Percentiles rank a stretch among this genome's conserved stretches.
Conservation (phyloP, 2,797 vertebrate species). For the Tapirus indicus region DNA sequence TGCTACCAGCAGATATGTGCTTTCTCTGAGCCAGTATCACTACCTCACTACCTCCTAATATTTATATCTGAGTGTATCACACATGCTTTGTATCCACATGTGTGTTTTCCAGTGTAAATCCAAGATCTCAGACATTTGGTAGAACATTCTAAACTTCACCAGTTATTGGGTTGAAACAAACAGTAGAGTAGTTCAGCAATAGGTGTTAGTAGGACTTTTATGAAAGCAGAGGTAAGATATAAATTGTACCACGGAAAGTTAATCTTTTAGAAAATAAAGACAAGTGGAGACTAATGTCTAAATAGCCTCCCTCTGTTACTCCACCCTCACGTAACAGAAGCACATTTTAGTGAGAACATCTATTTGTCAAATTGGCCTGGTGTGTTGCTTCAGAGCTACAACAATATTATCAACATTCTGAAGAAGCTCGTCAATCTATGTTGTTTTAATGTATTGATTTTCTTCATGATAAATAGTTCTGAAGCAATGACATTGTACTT, state of each 20-base stretch:
- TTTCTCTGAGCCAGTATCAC: neutral
- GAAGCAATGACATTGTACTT: neutral
- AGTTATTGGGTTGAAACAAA: neutral
- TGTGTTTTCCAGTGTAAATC: neutral
- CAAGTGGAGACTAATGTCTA: neutral
- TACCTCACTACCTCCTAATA: no score
- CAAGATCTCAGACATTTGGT: neutral
- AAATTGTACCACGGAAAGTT: neutral
- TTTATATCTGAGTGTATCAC: neutral
- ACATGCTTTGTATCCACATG: no score
- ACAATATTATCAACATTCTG: neutral
- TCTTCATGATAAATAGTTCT: neutral
- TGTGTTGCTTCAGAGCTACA: neutral
- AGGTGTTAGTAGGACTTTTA: neutral
- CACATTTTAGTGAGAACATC: neutral
- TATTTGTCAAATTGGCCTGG: neutral
- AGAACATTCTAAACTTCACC: neutral
- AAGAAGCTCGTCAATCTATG: neutral
- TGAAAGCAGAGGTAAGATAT: neutral
- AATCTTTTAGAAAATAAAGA: conserved; percentile 39
- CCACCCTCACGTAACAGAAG: neutral
- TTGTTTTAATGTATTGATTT: neutral
- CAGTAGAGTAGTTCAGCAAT: neutral
- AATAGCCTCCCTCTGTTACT: neutral
- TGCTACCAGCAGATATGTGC: neutral